A percentile compares a stretch with the other conserved stretches of the same genome.
Conservation (phyloP, 1,140 invertebrate genomes). For the Lepidurus arcticus region DNA sequence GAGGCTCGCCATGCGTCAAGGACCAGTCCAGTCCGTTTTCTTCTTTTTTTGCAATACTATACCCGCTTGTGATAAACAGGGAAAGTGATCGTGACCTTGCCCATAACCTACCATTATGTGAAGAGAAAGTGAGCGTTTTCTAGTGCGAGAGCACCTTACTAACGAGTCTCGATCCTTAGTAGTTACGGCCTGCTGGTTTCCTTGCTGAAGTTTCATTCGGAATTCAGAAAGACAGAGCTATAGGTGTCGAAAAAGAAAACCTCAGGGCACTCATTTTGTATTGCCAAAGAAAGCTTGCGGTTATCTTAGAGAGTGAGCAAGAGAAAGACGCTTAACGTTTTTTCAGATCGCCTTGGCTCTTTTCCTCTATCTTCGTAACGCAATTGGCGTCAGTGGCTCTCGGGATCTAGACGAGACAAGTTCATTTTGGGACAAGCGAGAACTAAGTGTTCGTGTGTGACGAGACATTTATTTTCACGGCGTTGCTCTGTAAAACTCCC, state of each 20-base stretch:
- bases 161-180: neutral
- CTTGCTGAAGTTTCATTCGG: neutral
- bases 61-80: neutral
- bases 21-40: neutral
- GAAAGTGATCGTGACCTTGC: conserved; percentile 18
- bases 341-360: neutral
- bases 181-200: neutral
- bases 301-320: neutral
- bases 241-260: neutral
- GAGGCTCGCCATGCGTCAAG: neutral
- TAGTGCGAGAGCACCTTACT: neutral
- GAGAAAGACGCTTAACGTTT: neutral
- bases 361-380: neutral
- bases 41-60: neutral
- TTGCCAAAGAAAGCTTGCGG: conserved; percentile 2
- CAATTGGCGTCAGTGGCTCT: neutral
- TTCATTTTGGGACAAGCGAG: neutral
- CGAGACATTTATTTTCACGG: neutral
- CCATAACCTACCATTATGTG: conserved; percentile 8
- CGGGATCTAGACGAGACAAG: neutral
- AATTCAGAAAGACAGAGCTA: neutral
- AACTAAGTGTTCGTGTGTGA: neutral
- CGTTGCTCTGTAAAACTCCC: neutral
- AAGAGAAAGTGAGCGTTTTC: neutral
- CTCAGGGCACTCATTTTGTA: neutral